Evolutionary conservation across 2,797 vertebrate species (phyloP).

Genomic region (Melanogrammus aeglefinus): DNA sequence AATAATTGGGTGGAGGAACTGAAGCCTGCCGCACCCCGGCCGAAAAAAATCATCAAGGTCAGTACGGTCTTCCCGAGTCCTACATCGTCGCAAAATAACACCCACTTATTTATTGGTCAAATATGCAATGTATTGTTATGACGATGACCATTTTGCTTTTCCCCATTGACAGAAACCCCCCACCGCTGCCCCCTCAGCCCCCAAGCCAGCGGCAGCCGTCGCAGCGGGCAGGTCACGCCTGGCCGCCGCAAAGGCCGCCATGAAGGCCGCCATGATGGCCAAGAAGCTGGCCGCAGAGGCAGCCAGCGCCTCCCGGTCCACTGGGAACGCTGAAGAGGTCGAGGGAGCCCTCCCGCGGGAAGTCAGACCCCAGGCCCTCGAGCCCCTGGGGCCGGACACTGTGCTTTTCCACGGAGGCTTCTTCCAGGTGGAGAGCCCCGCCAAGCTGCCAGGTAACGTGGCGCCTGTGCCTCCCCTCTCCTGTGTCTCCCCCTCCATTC

Average conservation of each 20-base stretch:
- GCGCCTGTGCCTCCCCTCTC: background rate
- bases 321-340: background rate
- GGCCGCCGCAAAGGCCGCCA: conserved; percentile 79
- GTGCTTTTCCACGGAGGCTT: background rate
- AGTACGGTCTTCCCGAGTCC: background rate
- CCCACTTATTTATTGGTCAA: background rate
- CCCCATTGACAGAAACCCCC: conserved; percentile 57
- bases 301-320: background rate
- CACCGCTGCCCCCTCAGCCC: conserved; percentile 34
- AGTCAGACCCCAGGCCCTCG: background rate
- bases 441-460: background rate
- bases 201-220: conserved; percentile 58
- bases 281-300: conserved; percentile 54
- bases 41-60: conserved; percentile 79
- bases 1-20: conserved; percentile 78
- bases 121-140: background rate
- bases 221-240: conserved; percentile 80
- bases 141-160: background rate
- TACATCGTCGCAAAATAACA: background rate
- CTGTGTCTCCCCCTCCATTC: background rate
- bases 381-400: background rate
- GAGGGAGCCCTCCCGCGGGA: background rate
- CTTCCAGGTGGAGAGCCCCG: conserved; percentile 7
- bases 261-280: conserved; percentile 76
- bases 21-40: conserved; percentile 54